These are phyloP conservation scores for Tetramorium simillimum DNA, from an alignment of 1,140 invertebrate genomes.

Conservation along the genomic window DNA sequence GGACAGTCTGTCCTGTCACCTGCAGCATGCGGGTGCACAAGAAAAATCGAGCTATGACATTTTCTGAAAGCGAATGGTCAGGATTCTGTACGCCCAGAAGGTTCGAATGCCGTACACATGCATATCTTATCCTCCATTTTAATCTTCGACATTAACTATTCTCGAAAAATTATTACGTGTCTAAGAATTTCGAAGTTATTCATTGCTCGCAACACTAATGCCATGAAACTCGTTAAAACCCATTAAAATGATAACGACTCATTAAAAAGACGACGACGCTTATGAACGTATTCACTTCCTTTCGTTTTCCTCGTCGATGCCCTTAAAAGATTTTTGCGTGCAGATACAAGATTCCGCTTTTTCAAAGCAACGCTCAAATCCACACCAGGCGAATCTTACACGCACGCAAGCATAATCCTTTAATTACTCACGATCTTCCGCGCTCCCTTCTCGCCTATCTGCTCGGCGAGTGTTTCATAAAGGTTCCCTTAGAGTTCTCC, in stretches of 20 bases:
- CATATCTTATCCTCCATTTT: background rate
- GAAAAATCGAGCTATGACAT: background rate
- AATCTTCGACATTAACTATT: background rate
- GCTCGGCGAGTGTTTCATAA: constrained; percentile 36
- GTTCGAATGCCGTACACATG: too few relatives aligned
- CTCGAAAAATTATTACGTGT: background rate
- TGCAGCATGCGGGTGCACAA: background rate
- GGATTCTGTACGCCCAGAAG: background rate
- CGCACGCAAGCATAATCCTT: constrained; percentile 75
- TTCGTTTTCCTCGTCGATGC: background rate
- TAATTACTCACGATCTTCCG: constrained; percentile 73
- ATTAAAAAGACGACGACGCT: background rate
- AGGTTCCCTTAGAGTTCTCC: constrained; percentile 49
- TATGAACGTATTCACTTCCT: background rate
- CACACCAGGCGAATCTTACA: constrained; percentile 69
- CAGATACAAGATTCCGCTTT: background rate
- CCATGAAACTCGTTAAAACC: background rate
- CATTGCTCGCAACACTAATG: background rate
- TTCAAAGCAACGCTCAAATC: constrained; percentile 11
- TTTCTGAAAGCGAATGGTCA: background rate
- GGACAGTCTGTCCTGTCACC: background rate
- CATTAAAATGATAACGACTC: background rate
- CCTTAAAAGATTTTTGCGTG: constrained; percentile 18
- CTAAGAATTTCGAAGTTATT: background rate
- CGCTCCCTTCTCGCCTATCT: constrained; percentile 35